phyloP scores from a whole-genome alignment of 2,797 vertebrate species.

The Lacerta viridis region DNA sequence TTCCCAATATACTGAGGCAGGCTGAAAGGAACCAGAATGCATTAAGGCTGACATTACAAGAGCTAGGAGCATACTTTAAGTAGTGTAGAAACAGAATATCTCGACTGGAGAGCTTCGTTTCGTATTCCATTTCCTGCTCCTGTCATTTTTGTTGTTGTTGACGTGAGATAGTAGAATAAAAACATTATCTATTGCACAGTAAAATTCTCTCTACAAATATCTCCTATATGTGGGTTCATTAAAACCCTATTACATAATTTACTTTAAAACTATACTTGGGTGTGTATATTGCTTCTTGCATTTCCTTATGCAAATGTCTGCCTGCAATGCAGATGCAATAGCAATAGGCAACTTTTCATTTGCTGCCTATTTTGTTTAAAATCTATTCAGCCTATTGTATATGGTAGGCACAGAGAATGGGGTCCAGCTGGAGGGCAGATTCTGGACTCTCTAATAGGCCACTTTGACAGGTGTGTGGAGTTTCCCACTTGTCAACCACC shows the following conservation, averaged over 20 bases:
- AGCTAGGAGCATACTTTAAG: conserved; percentile 33
- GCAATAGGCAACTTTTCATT: neutral
- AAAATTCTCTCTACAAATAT: neutral
- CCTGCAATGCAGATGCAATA: neutral
- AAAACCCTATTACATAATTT: conserved; percentile 18
- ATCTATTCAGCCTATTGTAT: neutral
- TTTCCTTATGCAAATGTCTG: neutral
- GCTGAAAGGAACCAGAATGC: conserved; percentile 59
- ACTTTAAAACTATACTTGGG: neutral
- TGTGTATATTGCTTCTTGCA: neutral
- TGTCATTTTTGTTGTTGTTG: conserved; percentile 34
- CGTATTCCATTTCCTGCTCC: conserved; percentile 28
- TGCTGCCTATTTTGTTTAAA: conserved; percentile 8
- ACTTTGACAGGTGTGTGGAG: too few species aligned
- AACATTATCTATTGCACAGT: neutral
- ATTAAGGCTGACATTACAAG: conserved; percentile 57
- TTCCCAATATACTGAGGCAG: conserved; percentile 49
- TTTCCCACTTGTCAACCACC: too few species aligned
- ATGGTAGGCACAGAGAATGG: neutral
- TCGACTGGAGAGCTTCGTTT: conserved; percentile 44
- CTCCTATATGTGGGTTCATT: neutral
- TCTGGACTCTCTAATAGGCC: neutral
- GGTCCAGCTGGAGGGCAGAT: neutral
- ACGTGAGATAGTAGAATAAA: conserved; percentile 23
- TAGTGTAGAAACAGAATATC: conserved; percentile 37